Percentiles rank a stretch among this genome's conserved stretches.
Evolutionary conservation across 2,888 invertebrate genomes (phyloP).

Genomic region (Euclidia mi): DNA sequence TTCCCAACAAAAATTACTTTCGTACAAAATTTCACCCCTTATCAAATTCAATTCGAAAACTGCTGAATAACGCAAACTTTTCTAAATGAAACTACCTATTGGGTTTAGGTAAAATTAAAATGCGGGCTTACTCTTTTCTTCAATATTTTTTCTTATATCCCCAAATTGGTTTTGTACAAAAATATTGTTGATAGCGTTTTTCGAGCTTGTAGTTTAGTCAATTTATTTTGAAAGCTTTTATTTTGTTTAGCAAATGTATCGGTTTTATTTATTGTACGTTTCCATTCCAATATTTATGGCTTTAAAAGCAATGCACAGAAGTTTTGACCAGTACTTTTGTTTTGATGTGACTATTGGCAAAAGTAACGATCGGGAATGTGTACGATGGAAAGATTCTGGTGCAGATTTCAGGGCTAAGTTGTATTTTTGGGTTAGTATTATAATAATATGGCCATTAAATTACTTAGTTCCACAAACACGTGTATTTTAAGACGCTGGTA

Average conservation of each 20-base stretch:
- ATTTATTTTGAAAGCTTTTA: neutral
- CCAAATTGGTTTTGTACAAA: slow-evolving; percentile 20
- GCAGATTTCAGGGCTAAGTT: no score
- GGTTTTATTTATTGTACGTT: no score
- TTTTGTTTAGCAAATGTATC: neutral
- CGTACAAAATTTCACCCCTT: slow-evolving; percentile 70
- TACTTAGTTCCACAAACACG: no score
- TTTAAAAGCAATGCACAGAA: no score
- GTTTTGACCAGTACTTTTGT: no score
- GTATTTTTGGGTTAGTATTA: no score
- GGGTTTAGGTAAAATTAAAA: slow-evolving; percentile 54
- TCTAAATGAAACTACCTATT: slow-evolving; percentile 61
- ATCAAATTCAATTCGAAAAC: slow-evolving; percentile 72
- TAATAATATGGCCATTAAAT: no score
- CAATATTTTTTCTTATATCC: slow-evolving; percentile 16
- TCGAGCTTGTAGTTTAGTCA: neutral
- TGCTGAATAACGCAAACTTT: slow-evolving; percentile 66
- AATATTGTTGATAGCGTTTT: slow-evolving; percentile 5
- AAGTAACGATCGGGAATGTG: no score
- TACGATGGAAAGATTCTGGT: no score
- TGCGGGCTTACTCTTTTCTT: slow-evolving; percentile 39
- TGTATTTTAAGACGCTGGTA: no score
- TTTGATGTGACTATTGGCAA: no score
- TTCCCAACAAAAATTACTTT: slow-evolving; percentile 67
- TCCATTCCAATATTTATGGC: no score